These are phyloP conservation scores for Minunthozetes semirufus DNA, from an alignment of 2,888 invertebrate species.

Conservation along the genomic window DNA sequence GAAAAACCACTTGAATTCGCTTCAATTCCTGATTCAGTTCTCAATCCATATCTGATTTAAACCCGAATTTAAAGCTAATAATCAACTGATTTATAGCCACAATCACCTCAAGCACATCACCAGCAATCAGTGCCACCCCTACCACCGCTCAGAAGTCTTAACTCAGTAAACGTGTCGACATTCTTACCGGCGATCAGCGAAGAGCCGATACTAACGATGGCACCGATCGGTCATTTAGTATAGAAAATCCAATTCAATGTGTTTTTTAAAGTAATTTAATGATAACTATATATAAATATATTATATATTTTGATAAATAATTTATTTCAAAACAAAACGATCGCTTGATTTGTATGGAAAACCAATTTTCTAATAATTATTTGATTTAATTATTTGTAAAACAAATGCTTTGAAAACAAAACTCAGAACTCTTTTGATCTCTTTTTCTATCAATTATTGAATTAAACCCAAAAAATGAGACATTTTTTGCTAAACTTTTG, in stretches of 20 bases:
- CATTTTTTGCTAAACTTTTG: no score
- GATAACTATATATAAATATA: background rate
- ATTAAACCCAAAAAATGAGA: no score
- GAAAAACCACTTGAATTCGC: background rate
- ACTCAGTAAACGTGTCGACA: slow-evolving; percentile 22
- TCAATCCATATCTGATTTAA: background rate
- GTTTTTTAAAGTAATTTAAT: background rate
- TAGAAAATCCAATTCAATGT: background rate
- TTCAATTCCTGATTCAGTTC: slow-evolving; percentile 25
- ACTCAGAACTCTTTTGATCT: no score
- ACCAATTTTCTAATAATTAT: no score
- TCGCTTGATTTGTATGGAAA: no score
- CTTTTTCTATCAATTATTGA: no score
- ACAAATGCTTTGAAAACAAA: no score
- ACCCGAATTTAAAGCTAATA: background rate
- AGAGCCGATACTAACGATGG: slow-evolving; percentile 27
- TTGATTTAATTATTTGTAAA: no score
- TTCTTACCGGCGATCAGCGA: slow-evolving; percentile 37
- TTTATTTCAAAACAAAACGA: background rate
- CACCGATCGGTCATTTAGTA: slow-evolving; percentile 35
- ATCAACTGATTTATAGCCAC: background rate
- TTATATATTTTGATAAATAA: background rate
- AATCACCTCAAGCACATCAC: background rate
- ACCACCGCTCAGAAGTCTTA: slow-evolving; percentile 33
- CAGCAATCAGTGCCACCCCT: slow-evolving; percentile 21